Evolutionary conservation across 2,113 vertebrate genomes (phyloP), one percentile per base, ranked within the genome.

Genomic region (Zingel zingel): DNA sequence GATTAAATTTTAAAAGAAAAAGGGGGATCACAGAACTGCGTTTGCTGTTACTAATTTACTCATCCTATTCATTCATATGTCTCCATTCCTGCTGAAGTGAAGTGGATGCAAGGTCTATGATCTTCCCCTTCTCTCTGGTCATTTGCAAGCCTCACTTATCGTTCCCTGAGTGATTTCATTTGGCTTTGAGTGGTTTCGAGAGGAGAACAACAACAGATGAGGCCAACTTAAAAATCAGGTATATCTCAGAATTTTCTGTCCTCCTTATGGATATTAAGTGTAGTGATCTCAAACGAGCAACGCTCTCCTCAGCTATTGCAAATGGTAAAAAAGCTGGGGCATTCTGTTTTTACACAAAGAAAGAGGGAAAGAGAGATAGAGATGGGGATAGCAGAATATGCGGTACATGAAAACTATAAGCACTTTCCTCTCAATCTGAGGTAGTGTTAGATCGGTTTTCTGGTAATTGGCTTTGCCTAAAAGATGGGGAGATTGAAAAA

Each of bases 81-180:
- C 74, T 81, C 16, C 0, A 61, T 72, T 78, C 61, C 19, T 25
- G 53, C 74, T 81, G 51, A 82, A 77, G 68, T 77, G 48, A 81
- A 90, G 82, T 83, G 77, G 74, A 89, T 84, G 79, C 61, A 68
- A 79, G 82, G 77, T 85, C 87, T 88, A 50, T 91, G 86, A 88
- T 88, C 84, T 84, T 61, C 64, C 74, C 33, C 54, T 74, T 88
- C 25, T 62, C 78, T 85, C 62, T 84, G 84, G 86, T 86, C 79
- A 88, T 93, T 92, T 88, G 68, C 79, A 84, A 90, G 84, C 63
- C 80, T 91, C 79, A 81, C 85, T 91, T 85, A 85, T 90, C 86
- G 83, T 91, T 57, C 77, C 30, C 33, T 77, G 77, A 88, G 86
- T 90, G 82, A 91, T 89, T 82, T 91, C 83, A 92, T 93, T 91